Conservation (phyloP, 1,140 invertebrate species). For the Drosophila jambulina region DNA sequence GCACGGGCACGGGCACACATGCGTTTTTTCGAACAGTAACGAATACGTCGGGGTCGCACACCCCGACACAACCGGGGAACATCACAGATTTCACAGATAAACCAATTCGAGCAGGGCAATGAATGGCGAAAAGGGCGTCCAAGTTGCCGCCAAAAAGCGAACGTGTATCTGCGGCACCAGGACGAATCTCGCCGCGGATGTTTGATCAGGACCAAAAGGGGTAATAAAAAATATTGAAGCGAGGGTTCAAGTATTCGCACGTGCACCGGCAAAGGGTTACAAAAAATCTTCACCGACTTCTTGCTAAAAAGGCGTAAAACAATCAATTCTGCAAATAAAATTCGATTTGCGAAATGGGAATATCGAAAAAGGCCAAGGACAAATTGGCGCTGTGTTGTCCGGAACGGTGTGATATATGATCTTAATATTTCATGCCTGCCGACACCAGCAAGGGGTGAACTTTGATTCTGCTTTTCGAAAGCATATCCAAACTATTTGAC, state of each 20-base stretch:
- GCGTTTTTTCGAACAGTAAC: conserved; percentile 42
- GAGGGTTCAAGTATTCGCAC: conserved; percentile 41
- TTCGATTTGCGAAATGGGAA: conserved; percentile 71
- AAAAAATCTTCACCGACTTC: conserved; percentile 64
- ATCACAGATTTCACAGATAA: conserved; percentile 84
- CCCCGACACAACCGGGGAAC: conserved; percentile 45
- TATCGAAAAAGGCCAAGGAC: conserved; percentile 52
- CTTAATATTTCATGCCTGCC: conserved; percentile 30
- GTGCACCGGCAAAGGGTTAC: conserved; percentile 62
- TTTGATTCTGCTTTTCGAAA: not conserved
- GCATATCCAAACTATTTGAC: conserved; percentile 15
- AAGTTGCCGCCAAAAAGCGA: conserved; percentile 59
- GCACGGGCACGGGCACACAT: conserved; percentile 19
- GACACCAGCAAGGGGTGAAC: conserved; percentile 13
- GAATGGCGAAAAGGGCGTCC: conserved; percentile 82
- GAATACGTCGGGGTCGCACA: conserved; percentile 46
- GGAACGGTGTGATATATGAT: conserved; percentile 47
- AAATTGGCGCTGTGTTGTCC: conserved; percentile 59
- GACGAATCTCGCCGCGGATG: conserved; percentile 66
- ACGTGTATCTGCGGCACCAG: conserved; percentile 71
- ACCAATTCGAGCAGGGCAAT: conserved; percentile 85
- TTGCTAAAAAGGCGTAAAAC: conserved; percentile 80
- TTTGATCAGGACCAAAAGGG: conserved; percentile 44
- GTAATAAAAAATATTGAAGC: conserved; percentile 31
- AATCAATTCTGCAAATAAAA: conserved; percentile 79